Conservation (phyloP, 2,113 vertebrate species). For the Murina feae region DNA sequence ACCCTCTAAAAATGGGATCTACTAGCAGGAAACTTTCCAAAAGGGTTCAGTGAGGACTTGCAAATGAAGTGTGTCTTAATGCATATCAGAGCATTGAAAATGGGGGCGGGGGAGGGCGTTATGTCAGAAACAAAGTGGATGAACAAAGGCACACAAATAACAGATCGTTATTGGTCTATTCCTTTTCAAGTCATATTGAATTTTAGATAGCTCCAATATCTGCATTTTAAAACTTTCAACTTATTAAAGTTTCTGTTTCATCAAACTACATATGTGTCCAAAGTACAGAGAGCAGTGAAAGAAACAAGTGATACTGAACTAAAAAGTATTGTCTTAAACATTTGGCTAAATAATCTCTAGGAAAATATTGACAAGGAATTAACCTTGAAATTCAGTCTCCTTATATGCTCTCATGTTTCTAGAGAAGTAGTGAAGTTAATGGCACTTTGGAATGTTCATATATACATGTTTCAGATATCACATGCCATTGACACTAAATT, state of each 20-base stretch:
- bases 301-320: neutral
- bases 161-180: neutral
- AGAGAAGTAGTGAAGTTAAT: neutral
- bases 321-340: neutral
- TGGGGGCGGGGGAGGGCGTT: neutral
- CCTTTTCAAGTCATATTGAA: constrained; percentile 40
- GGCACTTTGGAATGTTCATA: neutral
- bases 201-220: neutral
- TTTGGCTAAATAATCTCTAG: neutral
- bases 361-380: neutral
- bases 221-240: neutral
- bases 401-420: neutral
- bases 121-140: neutral
- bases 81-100: neutral
- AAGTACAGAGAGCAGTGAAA: neutral
- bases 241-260: constrained; percentile 38
- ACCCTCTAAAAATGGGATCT: neutral
- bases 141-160: constrained; percentile 7
- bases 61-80: neutral
- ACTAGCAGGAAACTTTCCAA: neutral
- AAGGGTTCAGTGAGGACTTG: neutral
- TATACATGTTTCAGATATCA: neutral
- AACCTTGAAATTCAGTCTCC: neutral
- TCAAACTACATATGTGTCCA: neutral
- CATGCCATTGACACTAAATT: neutral